Base-by-base conservation (phyloP, 92 coral and sea anemone species). In the Phenganax stokvisi region DNA sequence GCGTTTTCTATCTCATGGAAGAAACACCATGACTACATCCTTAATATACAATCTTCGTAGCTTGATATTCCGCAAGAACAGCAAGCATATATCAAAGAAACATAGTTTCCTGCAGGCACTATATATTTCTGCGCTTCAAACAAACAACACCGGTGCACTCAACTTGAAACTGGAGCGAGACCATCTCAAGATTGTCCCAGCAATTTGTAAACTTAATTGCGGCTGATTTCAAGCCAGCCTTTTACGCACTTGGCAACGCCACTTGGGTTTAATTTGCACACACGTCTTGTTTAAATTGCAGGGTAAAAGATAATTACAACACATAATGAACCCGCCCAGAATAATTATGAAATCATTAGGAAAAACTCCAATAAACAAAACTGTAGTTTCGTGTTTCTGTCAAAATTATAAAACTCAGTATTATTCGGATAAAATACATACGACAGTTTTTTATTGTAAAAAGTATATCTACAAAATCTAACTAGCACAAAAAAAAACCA, bases 41-140 rank as follows among this genome's bases (percentile, higher is more conserved):
- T 68, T 28, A 37, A 68, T 30, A 68, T 68, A 37, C 73, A 68
- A 68, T 30, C 20, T 30, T 6, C 73, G 0, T 68, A 37, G 73
- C 73, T 6, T 28, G 73, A 68, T 68, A 68, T 68, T n/a, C 73
- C 37, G 73, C 30, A 10, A 28, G 47, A 68, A 68, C 73, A 68
- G 73, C 54, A 37, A 68, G 73, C 52, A 25, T 64, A 20, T n/a
- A 3, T 64, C 47, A 11, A 37, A 64, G 8, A 59, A 68, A 53
- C 73, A 68, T n/a, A 68, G 13, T 68, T 27, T 68, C 73, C 73
- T 11, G 13, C 73, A 11, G 73, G 73, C 73, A 68, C 9, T 11
- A 0, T 68, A 0, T 2, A n/a, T 68, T 30, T 9, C 11, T 66
- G 11, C 31, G 31, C 8, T 27, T 66, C 12, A 66, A 6, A 12